These are phyloP conservation scores for Pelobates cultripes DNA, from an alignment of 2,797 vertebrate species.

Conservation along the genomic window DNA sequence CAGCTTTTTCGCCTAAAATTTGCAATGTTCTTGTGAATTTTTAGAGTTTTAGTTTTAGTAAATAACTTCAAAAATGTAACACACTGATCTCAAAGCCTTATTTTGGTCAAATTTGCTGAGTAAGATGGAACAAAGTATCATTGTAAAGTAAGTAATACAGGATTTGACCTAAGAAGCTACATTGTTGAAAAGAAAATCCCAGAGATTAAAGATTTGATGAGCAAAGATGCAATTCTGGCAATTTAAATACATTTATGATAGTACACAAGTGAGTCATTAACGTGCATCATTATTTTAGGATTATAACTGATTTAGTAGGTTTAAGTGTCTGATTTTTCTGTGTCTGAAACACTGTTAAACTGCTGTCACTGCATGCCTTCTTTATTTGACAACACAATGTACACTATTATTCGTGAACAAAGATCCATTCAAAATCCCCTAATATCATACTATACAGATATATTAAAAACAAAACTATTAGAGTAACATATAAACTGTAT, in stretches of 20 bases:
- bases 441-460: no score
- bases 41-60: no score
- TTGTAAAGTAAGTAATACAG: not conserved
- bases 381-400: not conserved
- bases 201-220: not conserved
- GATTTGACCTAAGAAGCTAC: not conserved
- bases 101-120: no score
- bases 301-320: slow-evolving; percentile 13
- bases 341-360: not conserved
- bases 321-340: slow-evolving; percentile 4
- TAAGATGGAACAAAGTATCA: no score
- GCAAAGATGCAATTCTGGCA: not conserved
- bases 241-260: not conserved
- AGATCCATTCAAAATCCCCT: not conserved
- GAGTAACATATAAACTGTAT: no score
- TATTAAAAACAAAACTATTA: no score
- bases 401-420: not conserved
- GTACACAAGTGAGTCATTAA: slow-evolving; percentile 16
- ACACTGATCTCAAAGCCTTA: no score
- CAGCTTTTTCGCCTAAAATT: no score
- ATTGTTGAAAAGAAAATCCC: slow-evolving; percentile 2
- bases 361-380: not conserved
- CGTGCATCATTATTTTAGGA: slow-evolving; percentile 7
- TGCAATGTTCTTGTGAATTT: no score
- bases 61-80: no score